Conservation (phyloP, 2,797 vertebrate genomes). For the Girardinus metallicus region DNA sequence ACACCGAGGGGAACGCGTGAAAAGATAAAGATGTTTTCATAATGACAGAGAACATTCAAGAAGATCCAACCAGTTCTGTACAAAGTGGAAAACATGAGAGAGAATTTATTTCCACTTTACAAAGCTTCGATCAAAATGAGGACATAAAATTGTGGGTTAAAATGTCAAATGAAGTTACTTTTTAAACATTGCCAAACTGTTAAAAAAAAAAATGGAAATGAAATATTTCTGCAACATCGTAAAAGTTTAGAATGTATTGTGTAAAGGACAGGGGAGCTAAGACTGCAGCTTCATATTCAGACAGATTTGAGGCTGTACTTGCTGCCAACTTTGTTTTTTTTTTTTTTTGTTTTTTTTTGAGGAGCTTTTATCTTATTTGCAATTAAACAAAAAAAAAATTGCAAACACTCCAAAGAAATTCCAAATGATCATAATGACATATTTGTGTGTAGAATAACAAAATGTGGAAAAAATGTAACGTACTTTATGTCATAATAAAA, state of each 20-base stretch:
- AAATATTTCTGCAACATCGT: background rate
- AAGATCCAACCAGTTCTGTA: background rate
- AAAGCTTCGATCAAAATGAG: background rate
- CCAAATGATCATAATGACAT: background rate
- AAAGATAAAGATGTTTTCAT: background rate
- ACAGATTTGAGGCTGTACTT: background rate
- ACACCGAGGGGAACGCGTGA: accelerated
- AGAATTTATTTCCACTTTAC: background rate
- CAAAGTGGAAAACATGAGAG: too few relatives aligned
- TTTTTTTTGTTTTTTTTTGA: too few relatives aligned
- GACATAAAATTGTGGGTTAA: background rate
- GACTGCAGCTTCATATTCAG: too few relatives aligned
- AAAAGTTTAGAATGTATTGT: background rate
- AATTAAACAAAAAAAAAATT: background rate
- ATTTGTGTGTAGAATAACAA: background rate
- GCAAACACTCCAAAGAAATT: background rate
- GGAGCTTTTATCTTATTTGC: too few relatives aligned
- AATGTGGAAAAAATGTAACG: background rate
- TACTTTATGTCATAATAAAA: background rate
- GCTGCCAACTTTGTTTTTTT: too few relatives aligned
- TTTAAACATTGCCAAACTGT: background rate
- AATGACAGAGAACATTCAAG: background rate
- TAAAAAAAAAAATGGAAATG: background rate
- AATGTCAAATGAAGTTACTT: background rate
- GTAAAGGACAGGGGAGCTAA: background rate